Conservation (phyloP, 2,797 vertebrate genomes). For the Aulostomus chinensis region DNA sequence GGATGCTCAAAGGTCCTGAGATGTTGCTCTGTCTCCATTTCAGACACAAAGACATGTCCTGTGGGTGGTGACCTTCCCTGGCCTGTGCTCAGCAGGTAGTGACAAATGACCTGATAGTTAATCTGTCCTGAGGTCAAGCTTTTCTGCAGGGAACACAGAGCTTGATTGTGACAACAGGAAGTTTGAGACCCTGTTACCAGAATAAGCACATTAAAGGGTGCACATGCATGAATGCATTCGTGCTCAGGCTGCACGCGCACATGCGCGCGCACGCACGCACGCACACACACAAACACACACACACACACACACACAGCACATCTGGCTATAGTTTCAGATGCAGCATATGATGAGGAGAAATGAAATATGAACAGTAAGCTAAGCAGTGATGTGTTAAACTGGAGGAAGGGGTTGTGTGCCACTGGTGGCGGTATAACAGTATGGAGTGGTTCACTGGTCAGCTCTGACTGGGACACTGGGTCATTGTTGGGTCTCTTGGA, state of each 20-base stretch:
- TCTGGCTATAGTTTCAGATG: slow-evolving; percentile 34
- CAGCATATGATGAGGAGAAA: slow-evolving; percentile 18
- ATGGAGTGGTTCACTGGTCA: slow-evolving; percentile 26
- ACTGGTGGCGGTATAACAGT: slow-evolving; percentile 30
- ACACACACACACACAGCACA: too few relatives aligned
- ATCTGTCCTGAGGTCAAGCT: slow-evolving; percentile 75
- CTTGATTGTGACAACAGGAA: slow-evolving; percentile 73
- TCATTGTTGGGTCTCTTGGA: slow-evolving; percentile 58
- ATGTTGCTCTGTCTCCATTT: slow-evolving; percentile 58
- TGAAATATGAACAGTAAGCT: slow-evolving; percentile 9
- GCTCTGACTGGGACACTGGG: slow-evolving; percentile 43
- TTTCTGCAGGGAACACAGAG: slow-evolving; percentile 61
- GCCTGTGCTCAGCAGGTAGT: slow-evolving; percentile 77
- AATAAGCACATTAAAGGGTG: slow-evolving; percentile 63
- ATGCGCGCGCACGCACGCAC: neutral
- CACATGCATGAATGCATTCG: slow-evolving; percentile 55
- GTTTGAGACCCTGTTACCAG: slow-evolving; percentile 48
- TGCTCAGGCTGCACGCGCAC: slow-evolving; percentile 19
- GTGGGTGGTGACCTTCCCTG: slow-evolving; percentile 61
- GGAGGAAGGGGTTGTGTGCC: slow-evolving; percentile 5
- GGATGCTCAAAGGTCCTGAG: slow-evolving; percentile 48
- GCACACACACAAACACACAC: too few relatives aligned
- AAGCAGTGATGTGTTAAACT: slow-evolving; percentile 11
- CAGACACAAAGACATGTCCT: slow-evolving; percentile 60
- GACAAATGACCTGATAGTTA: slow-evolving; percentile 79